Percentiles rank a stretch among this genome's conserved stretches.
phyloP scores from a whole-genome alignment of 2,797 vertebrate genomes.

The Odontamblyopus rebecca region DNA sequence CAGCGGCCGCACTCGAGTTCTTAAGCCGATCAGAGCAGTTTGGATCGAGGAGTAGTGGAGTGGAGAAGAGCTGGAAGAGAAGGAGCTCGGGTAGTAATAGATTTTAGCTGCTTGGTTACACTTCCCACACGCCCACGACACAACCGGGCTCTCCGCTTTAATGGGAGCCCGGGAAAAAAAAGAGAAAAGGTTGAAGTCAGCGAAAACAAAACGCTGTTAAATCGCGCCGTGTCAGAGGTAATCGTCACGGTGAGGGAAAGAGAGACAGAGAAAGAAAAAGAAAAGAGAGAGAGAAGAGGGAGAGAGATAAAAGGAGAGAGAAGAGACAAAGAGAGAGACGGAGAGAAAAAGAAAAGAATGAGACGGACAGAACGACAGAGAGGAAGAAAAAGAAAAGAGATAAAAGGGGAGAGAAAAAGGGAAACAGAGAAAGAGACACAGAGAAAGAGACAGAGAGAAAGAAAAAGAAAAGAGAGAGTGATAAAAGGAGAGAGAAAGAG shows the following conservation, averaged over 20 bases:
- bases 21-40: slow-evolving; percentile 26
- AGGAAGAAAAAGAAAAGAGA: no score
- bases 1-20: slow-evolving; percentile 17
- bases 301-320: neutral
- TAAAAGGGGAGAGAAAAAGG: no score
- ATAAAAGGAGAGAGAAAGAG: no score
- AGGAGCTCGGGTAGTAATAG: slow-evolving; percentile 62
- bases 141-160: slow-evolving; percentile 52
- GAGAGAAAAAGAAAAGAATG: no score
- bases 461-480: no score
- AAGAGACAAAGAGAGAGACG: slow-evolving; percentile 72
- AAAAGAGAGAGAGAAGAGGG: no score
- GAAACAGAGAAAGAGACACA: no score
- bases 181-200: slow-evolving; percentile 81
- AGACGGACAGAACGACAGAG: no score
- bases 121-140: slow-evolving; percentile 71
- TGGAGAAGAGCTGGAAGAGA: slow-evolving; percentile 51
- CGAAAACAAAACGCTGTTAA: slow-evolving; percentile 98
- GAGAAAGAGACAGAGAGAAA: no score
- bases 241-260: no score
- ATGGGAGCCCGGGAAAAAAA: slow-evolving; percentile 41
- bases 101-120: slow-evolving; percentile 82
- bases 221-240: slow-evolving; percentile 90
- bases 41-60: slow-evolving; percentile 30
- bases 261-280: no score